Base-by-base conservation (phyloP, 2,113 vertebrate species). In the Meriones unguiculatus region DNA sequence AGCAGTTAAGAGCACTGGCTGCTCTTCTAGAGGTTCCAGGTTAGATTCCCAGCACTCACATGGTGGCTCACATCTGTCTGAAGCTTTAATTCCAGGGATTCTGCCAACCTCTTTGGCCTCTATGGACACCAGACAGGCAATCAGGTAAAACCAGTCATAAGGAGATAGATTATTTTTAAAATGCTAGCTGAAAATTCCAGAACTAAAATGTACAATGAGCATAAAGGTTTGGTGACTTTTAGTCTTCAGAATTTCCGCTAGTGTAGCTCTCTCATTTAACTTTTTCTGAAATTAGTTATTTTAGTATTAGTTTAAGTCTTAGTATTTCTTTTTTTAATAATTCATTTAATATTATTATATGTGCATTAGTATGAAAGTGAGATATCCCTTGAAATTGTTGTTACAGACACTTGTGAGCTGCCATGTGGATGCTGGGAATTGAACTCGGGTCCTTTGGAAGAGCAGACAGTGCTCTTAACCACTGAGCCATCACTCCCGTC, bases 151-250 rank as follows among this genome's bases (percentile, higher is more conserved):
- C 59, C 17, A 67, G 9, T 28, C 62, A 35, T 86, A 35, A 84
- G 7, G 25, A 65, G 14, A 25, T 9, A 81, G 3, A 77, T 77
- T 95, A 8, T 6, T 59, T 81, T 81, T n/a, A 24, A 87, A 93
- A 9, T 75, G 72, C 85, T 82, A 85, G 87, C 97, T 97, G n/a
- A 87, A 2, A 93, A 25, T 7, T 25, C 67, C 46, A 76, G 41
- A 76, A 46, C 25, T 64, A 82, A 84, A 78, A 92, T 76, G n/a
- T 89, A 94, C 91, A 30, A 82, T 62, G 25, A 84, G 6, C 57
- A 84, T 87, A 92, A 94, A 91, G 75, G 75, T 73, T 41, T 85
- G 50, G 72, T 50, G 73, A 54, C 7, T 59, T 87, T 93, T 77
- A 38, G 5, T 89, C 41, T 76, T 95, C 64, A 92, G 67, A 90